Evolutionary conservation across 2,113 vertebrate genomes (phyloP), one percentile per base, ranked within the genome.

Genomic region (Phasianus colchicus): DNA sequence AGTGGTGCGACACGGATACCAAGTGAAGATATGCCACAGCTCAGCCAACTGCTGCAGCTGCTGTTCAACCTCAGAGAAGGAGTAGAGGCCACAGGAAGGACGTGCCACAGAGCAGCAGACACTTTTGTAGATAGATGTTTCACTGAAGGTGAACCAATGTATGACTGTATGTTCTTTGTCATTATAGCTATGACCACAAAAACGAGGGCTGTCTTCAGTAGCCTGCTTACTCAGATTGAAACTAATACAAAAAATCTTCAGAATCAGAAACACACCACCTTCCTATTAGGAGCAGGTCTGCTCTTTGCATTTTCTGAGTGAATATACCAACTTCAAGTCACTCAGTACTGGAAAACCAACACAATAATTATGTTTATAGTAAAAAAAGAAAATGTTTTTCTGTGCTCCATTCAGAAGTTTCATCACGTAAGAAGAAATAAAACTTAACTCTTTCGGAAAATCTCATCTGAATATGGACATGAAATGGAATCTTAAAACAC

Each of bases 101-200:
- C 1, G 1, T 10, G 30, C 32, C 18, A 29, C 12, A 12, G 32
- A 42, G 27, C 38, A 19, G 21, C 2, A 0, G 48, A 11, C 57
- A 21, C 50, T 50, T 57, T 22, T 9, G 14, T 36, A 60, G 58
- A 40, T 32, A 32, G 30, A 34, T 40, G 13, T 17, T 61, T 69
- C 47, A 34, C 5, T 75, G 61, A 74, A 54, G 50, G 32, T 32
- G 32, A 34, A 57, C 11, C 2, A 1, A 43, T 20, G 48, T 52
- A 45, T 4, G 43, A 55, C 16, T 6, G 0, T 7, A 18, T 21
- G 6, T 48, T 83, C 32, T 67, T 77, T 20, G 27, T 63, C 47
- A 16, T 36, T 42, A 38, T 6, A 30, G 58, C 52, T 77, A 38
- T 20, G 2, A 83, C 40, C 45, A 45, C 38, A 63, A 66, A 86